These are phyloP conservation scores for Syrmaticus mikado DNA, from an alignment of 2,113 vertebrate genomes.

Conservation along the genomic window DNA sequence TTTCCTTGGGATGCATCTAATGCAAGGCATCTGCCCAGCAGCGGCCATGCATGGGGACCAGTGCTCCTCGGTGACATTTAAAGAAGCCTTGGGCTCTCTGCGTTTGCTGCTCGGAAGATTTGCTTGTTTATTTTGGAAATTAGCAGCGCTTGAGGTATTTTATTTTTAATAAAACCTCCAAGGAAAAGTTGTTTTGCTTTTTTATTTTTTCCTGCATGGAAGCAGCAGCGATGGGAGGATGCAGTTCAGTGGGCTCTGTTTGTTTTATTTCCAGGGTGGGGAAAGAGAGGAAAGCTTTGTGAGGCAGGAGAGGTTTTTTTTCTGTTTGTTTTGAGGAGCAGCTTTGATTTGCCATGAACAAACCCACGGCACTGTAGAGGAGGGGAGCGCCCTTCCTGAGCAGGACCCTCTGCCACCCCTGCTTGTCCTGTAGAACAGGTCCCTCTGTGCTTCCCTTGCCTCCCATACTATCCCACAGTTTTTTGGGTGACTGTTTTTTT, in stretches of 20 bases:
- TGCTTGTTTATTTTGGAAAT: conserved; percentile 53
- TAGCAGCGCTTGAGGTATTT: not conserved
- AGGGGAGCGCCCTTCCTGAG: not conserved
- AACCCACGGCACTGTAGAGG: not conserved
- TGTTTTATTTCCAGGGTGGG: not conserved
- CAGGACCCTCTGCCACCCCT: not conserved
- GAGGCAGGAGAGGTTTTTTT: not conserved
- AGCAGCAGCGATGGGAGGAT: accelerated
- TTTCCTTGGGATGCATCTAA: not conserved
- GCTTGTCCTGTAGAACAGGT: not conserved
- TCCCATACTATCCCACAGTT: accelerated
- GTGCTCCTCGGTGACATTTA: conserved; percentile 23
- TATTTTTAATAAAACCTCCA: not conserved
- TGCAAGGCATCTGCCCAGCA: not conserved
- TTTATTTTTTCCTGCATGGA: not conserved
- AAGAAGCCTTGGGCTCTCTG: not conserved
- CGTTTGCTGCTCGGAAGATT: not conserved
- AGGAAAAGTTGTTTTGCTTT: not conserved
- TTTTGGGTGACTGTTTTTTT: not conserved
- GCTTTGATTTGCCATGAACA: not conserved
- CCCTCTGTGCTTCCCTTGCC: not conserved
- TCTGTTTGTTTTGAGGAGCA: not conserved
- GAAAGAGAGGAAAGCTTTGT: not conserved
- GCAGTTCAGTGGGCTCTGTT: accelerated
- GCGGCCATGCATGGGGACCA: accelerated